Evolutionary conservation across 2,797 vertebrate genomes (phyloP).

Genomic region (Trachops cirrhosus): DNA sequence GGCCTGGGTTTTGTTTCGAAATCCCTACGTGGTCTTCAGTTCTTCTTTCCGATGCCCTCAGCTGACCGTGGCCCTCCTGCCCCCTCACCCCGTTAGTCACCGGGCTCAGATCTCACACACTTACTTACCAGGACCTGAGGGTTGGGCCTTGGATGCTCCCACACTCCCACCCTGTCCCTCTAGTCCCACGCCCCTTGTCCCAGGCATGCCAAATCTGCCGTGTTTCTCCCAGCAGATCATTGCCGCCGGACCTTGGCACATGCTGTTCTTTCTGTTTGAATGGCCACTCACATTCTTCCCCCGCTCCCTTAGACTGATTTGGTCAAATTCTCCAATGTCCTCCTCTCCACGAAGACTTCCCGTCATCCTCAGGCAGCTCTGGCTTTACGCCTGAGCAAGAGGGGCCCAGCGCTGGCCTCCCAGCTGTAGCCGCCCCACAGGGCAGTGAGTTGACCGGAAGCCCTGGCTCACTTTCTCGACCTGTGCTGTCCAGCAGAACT

Average conservation of each 20-base stretch:
- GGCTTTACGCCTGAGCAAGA: background rate
- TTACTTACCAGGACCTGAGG: background rate
- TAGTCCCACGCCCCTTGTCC: background rate
- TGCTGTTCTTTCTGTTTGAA: background rate
- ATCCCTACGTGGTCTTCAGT: background rate
- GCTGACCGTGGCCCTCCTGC: background rate
- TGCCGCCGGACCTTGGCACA: background rate
- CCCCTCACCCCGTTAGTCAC: background rate
- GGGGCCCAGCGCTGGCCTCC: background rate
- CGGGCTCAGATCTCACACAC: background rate
- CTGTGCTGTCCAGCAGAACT: background rate
- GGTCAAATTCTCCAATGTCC: background rate
- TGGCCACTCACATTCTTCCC: background rate
- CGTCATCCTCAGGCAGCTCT: background rate
- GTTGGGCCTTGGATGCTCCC: background rate
- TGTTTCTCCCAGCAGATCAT: background rate
- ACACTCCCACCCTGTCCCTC: background rate
- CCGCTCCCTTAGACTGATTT: background rate
- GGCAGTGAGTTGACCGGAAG: background rate
- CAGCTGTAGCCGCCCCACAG: too few relatives aligned
- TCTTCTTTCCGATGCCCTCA: background rate
- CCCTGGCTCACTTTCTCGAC: background rate
- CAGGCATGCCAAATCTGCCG: background rate
- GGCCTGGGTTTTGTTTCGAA: background rate
- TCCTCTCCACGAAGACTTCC: background rate